These are phyloP conservation scores for Tortricodes alternella DNA, from an alignment of 2,888 invertebrate genomes.

Conservation along the genomic window DNA sequence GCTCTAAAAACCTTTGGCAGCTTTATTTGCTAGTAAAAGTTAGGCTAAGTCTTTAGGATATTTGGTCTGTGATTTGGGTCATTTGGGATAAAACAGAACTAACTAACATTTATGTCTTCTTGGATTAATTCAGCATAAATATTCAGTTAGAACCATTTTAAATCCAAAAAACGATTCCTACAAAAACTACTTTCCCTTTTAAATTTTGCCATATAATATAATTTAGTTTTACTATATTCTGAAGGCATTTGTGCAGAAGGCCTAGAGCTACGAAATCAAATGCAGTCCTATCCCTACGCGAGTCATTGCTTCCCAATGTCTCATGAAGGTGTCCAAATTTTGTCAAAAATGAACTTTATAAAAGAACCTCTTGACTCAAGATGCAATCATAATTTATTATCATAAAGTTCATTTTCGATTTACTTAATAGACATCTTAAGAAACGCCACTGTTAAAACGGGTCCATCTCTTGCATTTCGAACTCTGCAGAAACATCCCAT, in stretches of 20 bases:
- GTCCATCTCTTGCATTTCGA: neutral
- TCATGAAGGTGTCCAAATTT: conserved; percentile 3
- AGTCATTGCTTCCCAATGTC: neutral
- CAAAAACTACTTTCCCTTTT: conserved; percentile 29
- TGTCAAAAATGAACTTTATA: conserved; percentile 3
- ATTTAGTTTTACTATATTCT: conserved; percentile 13
- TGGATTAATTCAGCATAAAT: neutral
- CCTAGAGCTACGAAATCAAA: conserved; percentile 25
- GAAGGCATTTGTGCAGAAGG: conserved; percentile 28
- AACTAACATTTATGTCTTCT: neutral
- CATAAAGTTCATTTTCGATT: conserved; percentile 3
- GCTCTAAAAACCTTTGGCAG: no score
- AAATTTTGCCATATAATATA: conserved; percentile 19
- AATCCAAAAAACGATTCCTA: conserved; percentile 15
- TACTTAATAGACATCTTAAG: conserved; percentile 1
- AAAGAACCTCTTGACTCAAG: no score
- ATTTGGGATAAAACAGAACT: neutral
- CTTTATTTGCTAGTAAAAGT: no score
- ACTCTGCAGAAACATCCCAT: neutral
- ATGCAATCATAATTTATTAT: neutral
- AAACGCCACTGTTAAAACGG: neutral
- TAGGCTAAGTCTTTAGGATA: no score
- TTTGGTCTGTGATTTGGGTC: no score
- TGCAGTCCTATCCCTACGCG: conserved; percentile 16
- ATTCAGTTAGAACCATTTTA: neutral